phyloP scores from a whole-genome alignment of 2,113 vertebrate genomes.

The Isurus oxyrinchus region DNA sequence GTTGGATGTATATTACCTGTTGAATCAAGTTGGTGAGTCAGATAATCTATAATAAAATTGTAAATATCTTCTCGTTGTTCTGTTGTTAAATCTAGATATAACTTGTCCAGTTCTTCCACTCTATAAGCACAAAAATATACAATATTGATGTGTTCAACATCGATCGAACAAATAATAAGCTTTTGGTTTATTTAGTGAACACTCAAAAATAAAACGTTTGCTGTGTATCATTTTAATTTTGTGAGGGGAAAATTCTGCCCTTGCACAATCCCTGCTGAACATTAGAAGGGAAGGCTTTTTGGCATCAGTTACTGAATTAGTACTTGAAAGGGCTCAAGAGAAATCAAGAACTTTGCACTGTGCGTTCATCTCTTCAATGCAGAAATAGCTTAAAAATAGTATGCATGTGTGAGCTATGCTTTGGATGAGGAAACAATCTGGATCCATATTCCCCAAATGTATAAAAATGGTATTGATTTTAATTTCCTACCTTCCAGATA shows the following conservation, averaged over 20 bases:
- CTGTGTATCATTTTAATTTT: not conserved
- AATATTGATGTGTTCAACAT: not conserved
- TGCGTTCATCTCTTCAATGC: not conserved
- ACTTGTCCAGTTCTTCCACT: slow-evolving; percentile 3
- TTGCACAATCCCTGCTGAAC: not conserved
- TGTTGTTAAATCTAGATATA: not conserved
- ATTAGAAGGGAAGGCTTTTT: not conserved
- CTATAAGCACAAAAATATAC: not conserved
- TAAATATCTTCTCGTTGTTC: not conserved
- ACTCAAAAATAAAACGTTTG: not conserved
- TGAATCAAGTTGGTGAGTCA: not conserved
- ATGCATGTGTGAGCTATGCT: not conserved
- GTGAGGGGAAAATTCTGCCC: too few species aligned
- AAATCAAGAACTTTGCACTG: not conserved
- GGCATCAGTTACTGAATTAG: not conserved
- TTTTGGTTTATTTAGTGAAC: not conserved
- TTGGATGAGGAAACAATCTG: not conserved
- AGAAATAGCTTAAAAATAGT: not conserved
- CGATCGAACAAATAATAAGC: not conserved
- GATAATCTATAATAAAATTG: not conserved
- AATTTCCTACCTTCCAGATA: not conserved
- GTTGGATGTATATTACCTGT: not conserved
- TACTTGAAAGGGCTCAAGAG: not conserved
- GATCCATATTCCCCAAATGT: not conserved
- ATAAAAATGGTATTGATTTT: not conserved